Base-by-base conservation (phyloP, 2,888 invertebrate genomes). In the Rhingia campestris region DNA sequence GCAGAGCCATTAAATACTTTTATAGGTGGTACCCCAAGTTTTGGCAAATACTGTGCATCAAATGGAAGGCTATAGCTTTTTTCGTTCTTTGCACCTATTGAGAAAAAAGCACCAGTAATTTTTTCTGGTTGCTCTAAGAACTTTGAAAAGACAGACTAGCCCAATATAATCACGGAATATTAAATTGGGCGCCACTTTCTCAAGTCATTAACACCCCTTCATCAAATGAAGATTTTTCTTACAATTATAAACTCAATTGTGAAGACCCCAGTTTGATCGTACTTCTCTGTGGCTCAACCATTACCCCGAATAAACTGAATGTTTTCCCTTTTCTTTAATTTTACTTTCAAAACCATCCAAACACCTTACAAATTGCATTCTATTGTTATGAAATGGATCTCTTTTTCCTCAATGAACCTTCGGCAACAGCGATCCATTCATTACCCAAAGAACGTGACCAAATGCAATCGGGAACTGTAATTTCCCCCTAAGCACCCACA, bases 301-400 rank as follows among this genome's bases (percentile, higher is more conserved):
- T 32, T 49, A 2, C 30, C 22, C 12, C 43, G 4, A 49, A 32
- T 10, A 4, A 47, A 5, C 6, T 22, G 47, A 22, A 30, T 22
- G 54, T 45, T 53, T 39, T 33, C 49, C 30, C 49, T 69, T 72
- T 32, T 64, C 61, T 69, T 80, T 73, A 58, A 58, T 14, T 37
- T 73, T 80, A 66, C 79, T 73, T 80, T 80, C 73, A n/a, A 73
- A 73, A 47, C 43, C 12, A 61, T 22, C 59, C 45, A 59, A 22
- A 66, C 53, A 47, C 53, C 39, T 47, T 53, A 72, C 66, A 73
- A 80, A 61, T 67, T 66, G 41, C 67, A 41, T 66, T 73, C 66
- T 47, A 51, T 51, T 37, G 49, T 58, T 10, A 3, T n/a, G 5
- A 58, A 51, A 59, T 30, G 14, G 6, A 75, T 22, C 39, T 51